Evolutionary conservation across 2,797 vertebrate genomes (phyloP).

Genomic region (Melanotaenia parkinsoni): DNA sequence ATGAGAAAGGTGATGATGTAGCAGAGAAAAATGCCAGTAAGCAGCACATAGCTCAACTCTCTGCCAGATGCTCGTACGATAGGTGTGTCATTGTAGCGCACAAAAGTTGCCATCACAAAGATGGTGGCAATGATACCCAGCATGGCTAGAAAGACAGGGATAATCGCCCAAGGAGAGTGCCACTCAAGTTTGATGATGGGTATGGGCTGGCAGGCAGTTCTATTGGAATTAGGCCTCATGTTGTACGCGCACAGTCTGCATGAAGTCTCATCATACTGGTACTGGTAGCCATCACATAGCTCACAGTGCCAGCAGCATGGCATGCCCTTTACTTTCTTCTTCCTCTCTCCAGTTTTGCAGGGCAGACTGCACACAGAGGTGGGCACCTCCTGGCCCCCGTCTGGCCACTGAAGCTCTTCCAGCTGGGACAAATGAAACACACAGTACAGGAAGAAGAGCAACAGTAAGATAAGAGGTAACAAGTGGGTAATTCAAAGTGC

Average conservation of each 20-base stretch:
- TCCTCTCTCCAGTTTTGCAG: constrained; percentile 93
- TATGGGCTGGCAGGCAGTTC: constrained; percentile 93
- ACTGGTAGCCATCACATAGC: constrained; percentile 95
- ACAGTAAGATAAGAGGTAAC: constrained; percentile 23
- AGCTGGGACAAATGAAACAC: constrained; percentile 82
- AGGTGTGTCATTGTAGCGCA: constrained; percentile 96
- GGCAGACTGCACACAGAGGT: constrained; percentile 94
- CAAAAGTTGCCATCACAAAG: constrained; percentile 96
- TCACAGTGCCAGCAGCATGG: constrained; percentile 99
- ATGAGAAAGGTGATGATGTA: constrained; percentile 99
- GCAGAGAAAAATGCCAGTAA: constrained; percentile 97
- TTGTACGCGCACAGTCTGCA: constrained; percentile 94
- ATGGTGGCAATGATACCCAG: constrained; percentile 97
- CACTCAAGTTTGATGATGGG: constrained; percentile 98
- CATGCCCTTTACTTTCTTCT: constrained; percentile 97
- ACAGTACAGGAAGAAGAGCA: constrained; percentile 26
- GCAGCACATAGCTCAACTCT: constrained; percentile 96
- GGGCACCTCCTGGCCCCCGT: constrained; percentile 88
- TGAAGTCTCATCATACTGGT: constrained; percentile 93
- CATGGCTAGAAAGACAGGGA: constrained; percentile 97
- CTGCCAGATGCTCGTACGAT: constrained; percentile 96
- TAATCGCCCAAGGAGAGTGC: constrained; percentile 97
- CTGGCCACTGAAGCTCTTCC: constrained; percentile 96
- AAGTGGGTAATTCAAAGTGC: background rate
- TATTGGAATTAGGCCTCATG: constrained; percentile 93